These are phyloP conservation scores for Syrphus vitripennis DNA, from an alignment of 2,888 invertebrate species.

Conservation along the genomic window DNA sequence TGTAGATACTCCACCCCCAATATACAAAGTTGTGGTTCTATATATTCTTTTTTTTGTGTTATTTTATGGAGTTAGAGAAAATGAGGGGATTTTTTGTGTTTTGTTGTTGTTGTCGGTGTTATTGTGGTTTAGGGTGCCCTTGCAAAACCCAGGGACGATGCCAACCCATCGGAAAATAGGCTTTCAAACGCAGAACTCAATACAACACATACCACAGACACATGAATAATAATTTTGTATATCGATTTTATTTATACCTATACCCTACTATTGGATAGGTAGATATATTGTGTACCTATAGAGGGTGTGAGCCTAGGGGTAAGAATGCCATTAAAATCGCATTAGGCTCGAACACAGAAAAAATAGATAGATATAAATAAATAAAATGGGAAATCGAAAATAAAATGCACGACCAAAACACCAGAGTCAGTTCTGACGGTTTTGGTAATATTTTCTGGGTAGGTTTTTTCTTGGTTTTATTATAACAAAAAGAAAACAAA, in stretches of 20 bases:
- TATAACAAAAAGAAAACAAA: too few relatives aligned
- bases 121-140: constrained; percentile 1
- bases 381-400: constrained; percentile 63
- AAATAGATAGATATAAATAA: not conserved
- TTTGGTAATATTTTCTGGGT: constrained; percentile 8
- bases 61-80: not conserved
- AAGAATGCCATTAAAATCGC: constrained; percentile 69
- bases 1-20: constrained; percentile 19
- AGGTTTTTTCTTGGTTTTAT: constrained; percentile 11
- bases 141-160: not conserved
- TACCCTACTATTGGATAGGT: not conserved
- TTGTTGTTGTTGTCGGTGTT: not conserved
- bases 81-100: not conserved
- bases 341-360: constrained; percentile 46
- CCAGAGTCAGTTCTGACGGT: constrained; percentile 15
- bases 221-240: constrained; percentile 8
- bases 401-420: constrained; percentile 55
- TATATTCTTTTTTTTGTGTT: too few relatives aligned
- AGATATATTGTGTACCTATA: not conserved
- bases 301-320: constrained; percentile 56
- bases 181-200: not conserved
- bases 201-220: not conserved
- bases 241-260: constrained; percentile 32
- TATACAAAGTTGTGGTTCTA: not conserved
- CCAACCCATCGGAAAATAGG: not conserved